Evolutionary conservation across 2,113 vertebrate species (phyloP), one percentile per base, ranked within the genome.

Genomic region (Thalassarche chlororhynchos): DNA sequence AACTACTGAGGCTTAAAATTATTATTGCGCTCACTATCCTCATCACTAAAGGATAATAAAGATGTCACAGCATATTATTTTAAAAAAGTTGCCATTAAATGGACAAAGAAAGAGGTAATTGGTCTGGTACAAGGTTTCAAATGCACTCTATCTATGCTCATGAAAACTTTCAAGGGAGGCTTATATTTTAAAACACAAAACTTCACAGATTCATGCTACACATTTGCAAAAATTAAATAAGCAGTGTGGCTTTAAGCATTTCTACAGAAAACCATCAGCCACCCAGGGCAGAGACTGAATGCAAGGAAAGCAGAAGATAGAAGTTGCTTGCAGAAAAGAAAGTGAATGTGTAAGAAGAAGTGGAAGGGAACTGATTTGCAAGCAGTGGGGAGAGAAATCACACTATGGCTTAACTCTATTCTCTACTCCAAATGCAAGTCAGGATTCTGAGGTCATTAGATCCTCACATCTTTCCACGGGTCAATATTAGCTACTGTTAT

Each of bases 21-120:
- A 95, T 95, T 96, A 88, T 93, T 96, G 79, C 90, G 69, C n/a
- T 76, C 57, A 55, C 77, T 88, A 47, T 97, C 94, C 93, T 93
- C 78, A 94, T 69, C 91, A 72, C 55, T 68, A 94, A 92, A 84
- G 17, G 31, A 62, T 80, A 96, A 97, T 84, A 97, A 96, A 97
- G 91, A 94, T 96, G 66, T 88, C 90, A 94, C 13, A 85, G 68
- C 29, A 54, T 52, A 95, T 94, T 80, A 79, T 93, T 96, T 95
- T 42, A 14, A 5, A 82, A 87, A 96, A 77, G 77, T 64, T 70
- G 66, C 65, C 5, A n/a, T 93, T 81, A 81, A 95, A 78, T 2
- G 5, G 58, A 47, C 17, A 88, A 84, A 87, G 76, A 62, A 92
- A 84, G 74, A 86, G 38, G 46, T 72, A 95, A 93, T 31, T 38